Evolutionary conservation across 2,797 vertebrate species (phyloP).

Genomic region (Paramormyrops hopkinsi): DNA sequence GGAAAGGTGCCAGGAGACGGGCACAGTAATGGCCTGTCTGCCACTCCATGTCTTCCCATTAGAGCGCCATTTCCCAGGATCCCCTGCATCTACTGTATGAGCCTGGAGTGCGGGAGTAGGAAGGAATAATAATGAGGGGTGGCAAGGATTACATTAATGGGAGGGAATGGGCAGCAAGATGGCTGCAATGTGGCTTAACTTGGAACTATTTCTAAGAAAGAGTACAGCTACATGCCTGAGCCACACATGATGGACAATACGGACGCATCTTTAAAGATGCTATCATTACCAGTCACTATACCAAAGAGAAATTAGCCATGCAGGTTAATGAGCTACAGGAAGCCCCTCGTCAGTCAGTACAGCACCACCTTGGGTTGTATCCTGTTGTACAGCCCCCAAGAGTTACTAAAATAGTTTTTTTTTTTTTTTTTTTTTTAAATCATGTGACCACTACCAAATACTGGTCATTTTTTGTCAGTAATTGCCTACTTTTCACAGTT

Average conservation of each 20-base stretch:
- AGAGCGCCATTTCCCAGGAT: not conserved
- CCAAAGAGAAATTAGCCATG: not conserved
- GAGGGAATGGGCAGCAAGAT: not conserved
- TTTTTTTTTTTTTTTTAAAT: not conserved
- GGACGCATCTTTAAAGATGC: not conserved
- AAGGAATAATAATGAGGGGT: not conserved
- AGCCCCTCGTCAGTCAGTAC: not conserved
- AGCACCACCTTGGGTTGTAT: not conserved
- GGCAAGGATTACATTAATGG: not conserved
- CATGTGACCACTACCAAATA: not conserved
- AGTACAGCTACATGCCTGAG: not conserved
- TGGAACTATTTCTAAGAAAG: not conserved
- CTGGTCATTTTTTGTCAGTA: not conserved
- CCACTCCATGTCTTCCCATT: constrained; percentile 4
- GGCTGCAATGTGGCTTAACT: not conserved
- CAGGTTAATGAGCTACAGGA: not conserved
- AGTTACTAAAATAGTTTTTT: not conserved
- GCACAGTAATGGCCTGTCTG: constrained; percentile 29
- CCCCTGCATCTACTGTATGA: not conserved
- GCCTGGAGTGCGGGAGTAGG: not conserved
- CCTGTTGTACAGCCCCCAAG: not conserved
- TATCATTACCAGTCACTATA: not conserved
- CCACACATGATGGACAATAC: not conserved
- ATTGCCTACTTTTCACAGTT: not conserved
- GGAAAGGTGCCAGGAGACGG: constrained; percentile 28